Conservation (phyloP, 2,888 invertebrate species). For the Eledona agricola region DNA sequence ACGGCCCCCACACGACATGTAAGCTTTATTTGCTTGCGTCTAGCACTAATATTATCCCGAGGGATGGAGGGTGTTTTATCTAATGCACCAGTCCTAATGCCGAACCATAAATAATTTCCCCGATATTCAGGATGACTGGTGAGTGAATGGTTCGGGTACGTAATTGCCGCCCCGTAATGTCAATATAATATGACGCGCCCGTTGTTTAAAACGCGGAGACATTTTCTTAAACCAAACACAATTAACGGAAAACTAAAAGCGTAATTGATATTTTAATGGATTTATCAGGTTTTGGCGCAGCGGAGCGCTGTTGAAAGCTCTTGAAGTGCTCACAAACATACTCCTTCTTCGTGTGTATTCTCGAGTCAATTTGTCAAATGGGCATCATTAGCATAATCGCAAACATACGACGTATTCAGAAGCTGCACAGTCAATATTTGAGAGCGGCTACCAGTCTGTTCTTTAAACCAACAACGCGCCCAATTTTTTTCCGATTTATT, state of each 20-base stretch:
- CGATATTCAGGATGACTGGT: conserved; percentile 20
- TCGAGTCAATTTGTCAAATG: conserved; percentile 39
- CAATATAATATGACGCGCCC: no score
- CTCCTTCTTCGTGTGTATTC: conserved; percentile 29
- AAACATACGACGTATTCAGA: conserved; percentile 39
- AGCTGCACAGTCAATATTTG: conserved; percentile 41
- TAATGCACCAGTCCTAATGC: conserved; percentile 53
- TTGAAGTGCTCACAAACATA: conserved; percentile 31
- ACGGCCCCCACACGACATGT: conserved; percentile 49
- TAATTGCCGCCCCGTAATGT: no score
- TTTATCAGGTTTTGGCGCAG: conserved; percentile 31
- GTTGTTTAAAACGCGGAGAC: no score
- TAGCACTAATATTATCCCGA: conserved; percentile 58
- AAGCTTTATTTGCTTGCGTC: conserved; percentile 56
- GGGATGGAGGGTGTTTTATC: conserved; percentile 55
- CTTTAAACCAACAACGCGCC: conserved; percentile 30
- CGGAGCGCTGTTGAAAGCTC: conserved; percentile 23
- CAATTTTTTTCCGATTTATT: conserved; percentile 36
- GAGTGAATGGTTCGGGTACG: conserved; percentile 22
- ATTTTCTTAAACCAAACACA: conserved; percentile 29
- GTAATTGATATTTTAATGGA: conserved; percentile 40
- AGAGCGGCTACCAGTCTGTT: conserved; percentile 33
- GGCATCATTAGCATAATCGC: conserved; percentile 42
- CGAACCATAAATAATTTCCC: conserved; percentile 46
- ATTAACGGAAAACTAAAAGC: conserved; percentile 36